Evolutionary conservation across 2,888 invertebrate species (phyloP).

Genomic region (Pecten maximus): DNA sequence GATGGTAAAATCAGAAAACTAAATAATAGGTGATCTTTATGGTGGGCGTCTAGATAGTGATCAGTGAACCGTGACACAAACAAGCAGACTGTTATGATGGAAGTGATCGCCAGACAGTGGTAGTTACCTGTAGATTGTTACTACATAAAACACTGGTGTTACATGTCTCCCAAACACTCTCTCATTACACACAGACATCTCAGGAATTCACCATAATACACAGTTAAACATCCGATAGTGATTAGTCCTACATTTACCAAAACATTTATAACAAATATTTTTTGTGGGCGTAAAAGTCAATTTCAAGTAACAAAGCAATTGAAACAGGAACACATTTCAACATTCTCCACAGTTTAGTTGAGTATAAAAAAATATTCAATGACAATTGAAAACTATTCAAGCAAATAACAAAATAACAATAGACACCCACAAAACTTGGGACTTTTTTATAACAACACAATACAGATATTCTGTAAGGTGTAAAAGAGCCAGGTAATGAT

Average conservation of each 20-base stretch:
- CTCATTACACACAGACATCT: background rate
- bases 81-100: background rate
- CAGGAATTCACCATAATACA: slow-evolving; percentile 7
- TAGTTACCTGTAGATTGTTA: background rate
- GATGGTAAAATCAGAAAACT: background rate
- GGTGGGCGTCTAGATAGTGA: background rate
- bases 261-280: slow-evolving; percentile 22
- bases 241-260: background rate
- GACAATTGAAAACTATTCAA: background rate
- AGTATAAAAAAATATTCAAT: background rate
- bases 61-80: slow-evolving; percentile 22
- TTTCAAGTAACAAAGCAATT: background rate
- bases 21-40: background rate
- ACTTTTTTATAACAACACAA: background rate
- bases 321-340: background rate
- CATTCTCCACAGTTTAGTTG: background rate
- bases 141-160: background rate
- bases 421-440: background rate
- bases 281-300: background rate
- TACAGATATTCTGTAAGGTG: background rate
- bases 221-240: background rate
- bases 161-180: background rate
- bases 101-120: background rate
- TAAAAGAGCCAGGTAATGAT: background rate
- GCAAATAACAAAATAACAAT: background rate